Base-by-base conservation (phyloP, 2,888 invertebrate species). In the Cylloceria caligata region DNA sequence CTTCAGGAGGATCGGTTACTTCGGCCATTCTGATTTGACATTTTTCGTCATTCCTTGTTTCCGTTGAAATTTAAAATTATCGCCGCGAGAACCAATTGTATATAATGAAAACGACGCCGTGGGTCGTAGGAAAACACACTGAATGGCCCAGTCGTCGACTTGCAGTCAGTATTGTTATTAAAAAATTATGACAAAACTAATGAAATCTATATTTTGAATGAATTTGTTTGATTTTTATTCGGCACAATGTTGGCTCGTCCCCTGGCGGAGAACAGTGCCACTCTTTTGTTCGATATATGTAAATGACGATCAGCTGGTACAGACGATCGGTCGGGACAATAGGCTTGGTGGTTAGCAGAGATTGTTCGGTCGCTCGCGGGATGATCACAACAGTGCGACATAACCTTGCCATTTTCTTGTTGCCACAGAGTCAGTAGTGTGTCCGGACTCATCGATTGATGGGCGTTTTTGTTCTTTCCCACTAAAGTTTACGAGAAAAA, bases 21-120 rank as follows among this genome's bases (percentile, higher is more conserved):
- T 88, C 87, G 83, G 86, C 87, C 88, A 88, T 88, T 88, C 86
- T 87, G 85, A 85, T 30, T 5, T 5, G 5, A 30, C 30, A 5
- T 52, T 52, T 11, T 21, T 52, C 24, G 55, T 39, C 36, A 34
- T 57, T 57, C 57, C 30, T 57, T 34, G 30, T 13, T 57, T 57
- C 57, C 57, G 34, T 30, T 34, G 57, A 30, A 30, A 30, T 30
- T 30, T 19, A 52, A 19, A 3, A 2, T 24, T n/a, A n/a, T n/a
- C n/a, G 55, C n/a, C 16, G 30, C 19, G 30, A 30, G n/a, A 34
- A 16, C 57, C 57, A 57, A 57, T 57, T 9, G 34, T 3, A n/a
- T n/a, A n/a, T n/a, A n/a, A n/a, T n/a, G n/a, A n/a, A 16, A 57
- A 30, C 30, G 34, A 57, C 30, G 30, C n/a, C 1, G 34, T 30